Evolutionary conservation across 2,113 vertebrate genomes (phyloP), one percentile per base, ranked within the genome.

Genomic region (Corynorhinus townsendii): DNA sequence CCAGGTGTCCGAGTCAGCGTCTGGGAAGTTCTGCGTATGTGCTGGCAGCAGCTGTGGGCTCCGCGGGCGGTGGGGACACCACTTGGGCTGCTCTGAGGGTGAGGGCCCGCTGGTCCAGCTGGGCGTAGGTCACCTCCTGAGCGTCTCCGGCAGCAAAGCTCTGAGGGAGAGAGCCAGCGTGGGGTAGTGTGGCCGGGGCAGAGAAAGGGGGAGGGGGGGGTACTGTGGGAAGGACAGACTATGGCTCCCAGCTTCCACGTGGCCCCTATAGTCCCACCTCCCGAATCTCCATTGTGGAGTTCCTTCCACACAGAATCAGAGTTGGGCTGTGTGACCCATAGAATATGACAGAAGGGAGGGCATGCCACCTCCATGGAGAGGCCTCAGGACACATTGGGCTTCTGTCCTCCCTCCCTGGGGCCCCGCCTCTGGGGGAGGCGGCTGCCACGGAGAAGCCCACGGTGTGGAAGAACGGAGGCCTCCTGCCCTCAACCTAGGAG

Each of bases 71-170:
- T 0, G 43, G 30, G 4, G 40, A 38, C 16, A 2, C 4, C 0
- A 45, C 43, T 12, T 0, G 17, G 16, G n/a, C 30, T 0, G 15
- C 7, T 15, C 68, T 76, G 52, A 33, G 66, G 19, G 76, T 64
- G 59, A 94, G 66, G 17, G 26, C 9, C 14, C 0, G 1, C 10
- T 68, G 92, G 68, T 96, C 52, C 76, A 96, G 76, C 85, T 90
- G 81, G 3, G 76, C 89, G 2, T 96, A 96, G 0, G 76, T 96
- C 92, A 97, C 90, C 4, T 97, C 96, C 59, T 90, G 80, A 26
- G 40, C 11, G 11, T 19, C 30, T 52, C 5, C n/a, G 54, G 79
- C 9, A 38, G 35, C 19, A 8, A n/a, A 26, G 26, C 24, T 56
- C 95, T 96, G 47, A 26, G 54, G 20, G 49, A 83, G 10, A 86